phyloP scores from a whole-genome alignment of 2,113 vertebrate genomes.

The Caretta caretta region DNA sequence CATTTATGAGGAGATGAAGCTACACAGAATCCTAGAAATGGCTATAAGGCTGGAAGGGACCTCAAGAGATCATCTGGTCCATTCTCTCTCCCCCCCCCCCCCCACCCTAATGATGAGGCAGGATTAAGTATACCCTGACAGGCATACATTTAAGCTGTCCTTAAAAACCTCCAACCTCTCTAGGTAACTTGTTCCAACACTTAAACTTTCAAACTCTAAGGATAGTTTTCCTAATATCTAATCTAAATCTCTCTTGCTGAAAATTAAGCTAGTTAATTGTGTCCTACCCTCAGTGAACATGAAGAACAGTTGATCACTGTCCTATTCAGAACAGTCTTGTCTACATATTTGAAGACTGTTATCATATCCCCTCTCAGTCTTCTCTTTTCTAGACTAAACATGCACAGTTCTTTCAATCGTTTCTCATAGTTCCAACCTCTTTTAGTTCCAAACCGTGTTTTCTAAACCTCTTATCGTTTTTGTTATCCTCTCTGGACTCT shows the following conservation, averaged over 20 bases:
- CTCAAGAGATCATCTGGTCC: neutral
- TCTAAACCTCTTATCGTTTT: neutral
- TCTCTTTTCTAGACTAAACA: neutral
- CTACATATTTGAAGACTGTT: neutral
- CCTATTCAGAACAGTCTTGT: neutral
- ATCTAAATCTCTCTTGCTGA: neutral
- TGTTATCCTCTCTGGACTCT: neutral
- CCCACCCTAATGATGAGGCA: neutral
- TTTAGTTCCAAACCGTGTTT: neutral
- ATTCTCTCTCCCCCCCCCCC: neutral
- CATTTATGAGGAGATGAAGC: neutral
- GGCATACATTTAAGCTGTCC: neutral
- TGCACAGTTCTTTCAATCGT: neutral
- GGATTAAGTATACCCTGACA: neutral
- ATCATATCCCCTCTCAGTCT: neutral
- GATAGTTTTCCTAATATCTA: neutral
- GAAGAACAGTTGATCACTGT: neutral
- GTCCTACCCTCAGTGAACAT: neutral
- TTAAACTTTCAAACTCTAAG: neutral
- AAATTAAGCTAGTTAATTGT: neutral
- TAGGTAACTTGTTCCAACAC: neutral
- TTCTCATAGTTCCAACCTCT: neutral
- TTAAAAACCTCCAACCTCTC: neutral
- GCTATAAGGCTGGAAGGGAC: neutral
- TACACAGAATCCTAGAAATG: neutral